Evolutionary conservation across 2,797 vertebrate genomes (phyloP).

Genomic region (Distichodus sexfasciatus): DNA sequence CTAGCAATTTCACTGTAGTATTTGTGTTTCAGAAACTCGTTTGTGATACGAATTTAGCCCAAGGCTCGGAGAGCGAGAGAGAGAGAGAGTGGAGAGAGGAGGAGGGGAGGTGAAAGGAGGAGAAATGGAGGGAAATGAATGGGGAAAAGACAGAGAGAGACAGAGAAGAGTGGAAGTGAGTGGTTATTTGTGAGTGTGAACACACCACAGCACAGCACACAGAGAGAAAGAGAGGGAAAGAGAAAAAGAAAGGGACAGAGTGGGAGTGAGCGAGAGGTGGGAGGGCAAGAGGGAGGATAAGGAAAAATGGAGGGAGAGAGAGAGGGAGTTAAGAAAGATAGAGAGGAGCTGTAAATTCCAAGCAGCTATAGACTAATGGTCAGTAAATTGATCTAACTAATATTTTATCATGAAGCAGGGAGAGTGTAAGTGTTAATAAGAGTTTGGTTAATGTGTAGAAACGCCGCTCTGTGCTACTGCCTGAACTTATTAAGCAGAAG

Average conservation of each 20-base stretch:
- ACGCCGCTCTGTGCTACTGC: no score
- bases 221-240: not conserved
- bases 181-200: no score
- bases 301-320: not conserved
- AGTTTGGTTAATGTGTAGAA: no score
- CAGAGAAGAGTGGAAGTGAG: not conserved
- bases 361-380: not conserved
- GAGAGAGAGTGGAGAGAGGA: not conserved
- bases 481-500: no score
- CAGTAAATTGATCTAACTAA: no score
- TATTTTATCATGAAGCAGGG: no score
- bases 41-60: constrained; percentile 16
- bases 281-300: not conserved
- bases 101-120: not conserved
- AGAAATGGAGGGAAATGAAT: not conserved
- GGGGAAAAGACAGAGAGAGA: not conserved
- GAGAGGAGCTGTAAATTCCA: not conserved
- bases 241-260: not conserved
- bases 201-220: not conserved
- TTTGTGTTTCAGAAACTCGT: constrained; percentile 34
- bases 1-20: constrained; percentile 40
- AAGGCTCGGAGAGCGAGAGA: not conserved
- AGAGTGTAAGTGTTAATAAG: no score
- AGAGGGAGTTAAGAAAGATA: not conserved
- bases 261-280: not conserved